A percentile compares a stretch with the other conserved stretches of the same genome.
Evolutionary conservation across 2,888 invertebrate species (phyloP).

Genomic region (Sarcophaga subvicina): DNA sequence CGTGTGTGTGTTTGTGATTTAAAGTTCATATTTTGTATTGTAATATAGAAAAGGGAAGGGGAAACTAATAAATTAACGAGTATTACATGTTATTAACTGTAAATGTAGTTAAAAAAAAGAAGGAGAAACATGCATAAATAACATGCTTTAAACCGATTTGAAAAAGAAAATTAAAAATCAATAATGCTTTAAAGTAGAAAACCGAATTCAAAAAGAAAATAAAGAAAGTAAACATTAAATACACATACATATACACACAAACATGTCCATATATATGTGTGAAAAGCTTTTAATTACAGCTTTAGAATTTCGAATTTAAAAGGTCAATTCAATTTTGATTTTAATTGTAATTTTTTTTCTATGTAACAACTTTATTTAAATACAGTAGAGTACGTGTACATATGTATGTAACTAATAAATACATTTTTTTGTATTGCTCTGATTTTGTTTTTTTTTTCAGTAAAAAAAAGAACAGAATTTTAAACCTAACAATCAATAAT

Average conservation of each 20-base stretch:
- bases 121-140: conserved; percentile 56
- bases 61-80: background rate
- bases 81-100: background rate
- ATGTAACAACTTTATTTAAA: conserved; percentile 65
- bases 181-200: background rate
- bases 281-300: conserved; percentile 21
- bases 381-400: conserved; percentile 36
- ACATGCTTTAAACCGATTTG: conserved; percentile 31
- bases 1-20: conserved; percentile 23
- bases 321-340: conserved; percentile 2
- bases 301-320: background rate
- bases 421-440: background rate
- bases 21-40: background rate
- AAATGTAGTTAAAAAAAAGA: background rate
- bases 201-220: background rate
- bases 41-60: background rate
- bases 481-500: too few relatives aligned
- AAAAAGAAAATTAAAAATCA: background rate
- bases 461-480: background rate
- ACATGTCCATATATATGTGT: too few relatives aligned
- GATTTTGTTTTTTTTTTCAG: too few relatives aligned
- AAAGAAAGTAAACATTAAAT: conserved; percentile 2
- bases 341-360: conserved; percentile 38
- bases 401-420: conserved; percentile 20
- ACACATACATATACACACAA: too few relatives aligned